Base-by-base conservation (phyloP, 2,797 vertebrate species). In the Gambusia yucatana region DNA sequence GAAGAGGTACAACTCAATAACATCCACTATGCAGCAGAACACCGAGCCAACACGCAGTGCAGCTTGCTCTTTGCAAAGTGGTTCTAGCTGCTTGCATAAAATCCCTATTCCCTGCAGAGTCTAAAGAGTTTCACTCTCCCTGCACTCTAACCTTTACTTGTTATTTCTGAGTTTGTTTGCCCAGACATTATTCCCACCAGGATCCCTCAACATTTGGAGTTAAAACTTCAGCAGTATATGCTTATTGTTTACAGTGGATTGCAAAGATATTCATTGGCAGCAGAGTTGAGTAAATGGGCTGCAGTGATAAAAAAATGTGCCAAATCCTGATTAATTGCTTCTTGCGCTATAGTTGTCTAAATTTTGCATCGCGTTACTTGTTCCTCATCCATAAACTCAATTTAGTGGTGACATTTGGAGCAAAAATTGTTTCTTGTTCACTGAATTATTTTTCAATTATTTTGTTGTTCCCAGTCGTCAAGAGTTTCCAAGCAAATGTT, bases 321-420 rank as follows among this genome's bases (percentile, higher is more conserved):
- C 41, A 85, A 76, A 63, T 77, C 65, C 78, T 79, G 30, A 86
- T 30, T 70, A 84, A 88, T 79, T 88, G 79, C 84, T 87, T 87
- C 87, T 85, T 84, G 79, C 87, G 81, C 89, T 87, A 77, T 82
- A 84, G 70, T 77, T 77, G 82, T 75, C 85, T 71, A 77, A 88
- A 22, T 67, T 67, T 67, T 67, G 33, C 16, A 10, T 17, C 4
- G 0, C 8, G 86, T 25, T 70, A 44, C 25, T 70, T 44, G 22
- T 70, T 25, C 10, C 0, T 78, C 79, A 69, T 77, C 83, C 78
- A 89, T 77, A 83, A 89, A 89, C 30, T 82, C 80, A 16, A 81
- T 69, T 75, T 69, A 69, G 75, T 81, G 71, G 59, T 86, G 85
- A 84, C 83, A 77, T 87, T 82, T 78, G 13, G 14, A 80, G 79